phyloP scores from a whole-genome alignment of 2,888 invertebrate genomes.

The Anorthoa munda region DNA sequence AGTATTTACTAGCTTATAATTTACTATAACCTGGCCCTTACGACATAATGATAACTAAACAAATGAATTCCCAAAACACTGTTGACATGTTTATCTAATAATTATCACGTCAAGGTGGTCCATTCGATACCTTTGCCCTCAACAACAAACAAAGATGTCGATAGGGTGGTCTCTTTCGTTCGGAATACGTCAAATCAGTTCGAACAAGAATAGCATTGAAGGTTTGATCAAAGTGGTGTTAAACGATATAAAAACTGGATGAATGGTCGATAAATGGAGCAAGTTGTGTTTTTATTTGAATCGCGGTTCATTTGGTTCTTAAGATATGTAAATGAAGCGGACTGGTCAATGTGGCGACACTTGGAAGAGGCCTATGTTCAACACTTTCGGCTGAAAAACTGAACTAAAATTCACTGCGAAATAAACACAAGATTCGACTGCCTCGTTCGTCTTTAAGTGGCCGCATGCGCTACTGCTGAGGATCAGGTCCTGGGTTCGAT shows the following conservation, averaged over 20 bases:
- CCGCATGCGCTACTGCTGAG: too few relatives aligned
- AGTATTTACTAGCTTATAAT: too few relatives aligned
- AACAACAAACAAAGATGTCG: conserved; percentile 8
- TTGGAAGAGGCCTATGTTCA: too few relatives aligned
- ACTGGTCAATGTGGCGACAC: too few relatives aligned
- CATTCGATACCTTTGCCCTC: background rate
- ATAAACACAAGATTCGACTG: too few relatives aligned
- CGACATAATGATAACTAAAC: background rate
- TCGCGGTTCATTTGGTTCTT: background rate
- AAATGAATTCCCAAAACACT: conserved; percentile 5
- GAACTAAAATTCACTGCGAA: too few relatives aligned
- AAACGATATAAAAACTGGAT: conserved; percentile 40
- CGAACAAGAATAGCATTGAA: conserved; percentile 11
- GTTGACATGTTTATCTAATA: conserved; percentile 42
- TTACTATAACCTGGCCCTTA: too few relatives aligned
- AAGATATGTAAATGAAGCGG: too few relatives aligned
- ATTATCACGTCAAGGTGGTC: conserved; percentile 46
- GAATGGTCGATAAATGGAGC: background rate
- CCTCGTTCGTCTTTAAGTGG: too few relatives aligned
- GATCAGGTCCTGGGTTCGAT: too few relatives aligned
- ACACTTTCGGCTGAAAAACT: too few relatives aligned
- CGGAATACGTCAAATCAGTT: conserved; percentile 48
- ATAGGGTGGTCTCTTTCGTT: conserved; percentile 44
- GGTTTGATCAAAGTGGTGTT: conserved; percentile 29
- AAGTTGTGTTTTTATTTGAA: conserved; percentile 9